These are phyloP conservation scores for Meta bourneti DNA, from an alignment of 2,888 invertebrate species.

Conservation along the genomic window DNA sequence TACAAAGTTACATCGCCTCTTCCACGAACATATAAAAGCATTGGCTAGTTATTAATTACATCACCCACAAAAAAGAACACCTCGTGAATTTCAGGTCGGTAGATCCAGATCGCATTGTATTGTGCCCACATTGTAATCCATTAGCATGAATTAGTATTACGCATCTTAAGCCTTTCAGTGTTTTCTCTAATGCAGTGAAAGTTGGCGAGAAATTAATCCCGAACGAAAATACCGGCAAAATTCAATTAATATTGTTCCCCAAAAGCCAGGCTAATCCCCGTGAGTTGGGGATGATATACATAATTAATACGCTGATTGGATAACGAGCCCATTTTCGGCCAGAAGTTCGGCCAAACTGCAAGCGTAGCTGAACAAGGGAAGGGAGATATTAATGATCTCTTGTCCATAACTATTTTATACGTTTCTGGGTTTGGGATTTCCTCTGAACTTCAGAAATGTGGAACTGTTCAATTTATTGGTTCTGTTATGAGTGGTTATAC, in stretches of 20 bases:
- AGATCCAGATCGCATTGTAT: background rate
- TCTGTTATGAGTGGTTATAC: background rate
- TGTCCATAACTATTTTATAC: constrained; percentile 42
- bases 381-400: constrained; percentile 43
- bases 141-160: background rate
- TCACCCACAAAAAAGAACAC: background rate
- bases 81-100: background rate
- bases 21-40: no score
- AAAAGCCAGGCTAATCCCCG: constrained; percentile 37
- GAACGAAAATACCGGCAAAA: constrained; percentile 42
- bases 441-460: background rate
- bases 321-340: constrained; percentile 26
- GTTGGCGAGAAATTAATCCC: constrained; percentile 37
- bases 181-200: background rate
- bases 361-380: background rate
- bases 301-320: constrained; percentile 68
- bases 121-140: background rate
- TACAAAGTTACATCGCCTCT: no score
- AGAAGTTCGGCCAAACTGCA: constrained; percentile 12
- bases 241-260: constrained; percentile 67
- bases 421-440: constrained; percentile 18
- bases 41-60: no score
- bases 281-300: constrained; percentile 44
- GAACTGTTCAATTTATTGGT: background rate
- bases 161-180: background rate